Conservation (phyloP, 1,140 invertebrate genomes). For the Nilaparvata lugens region DNA sequence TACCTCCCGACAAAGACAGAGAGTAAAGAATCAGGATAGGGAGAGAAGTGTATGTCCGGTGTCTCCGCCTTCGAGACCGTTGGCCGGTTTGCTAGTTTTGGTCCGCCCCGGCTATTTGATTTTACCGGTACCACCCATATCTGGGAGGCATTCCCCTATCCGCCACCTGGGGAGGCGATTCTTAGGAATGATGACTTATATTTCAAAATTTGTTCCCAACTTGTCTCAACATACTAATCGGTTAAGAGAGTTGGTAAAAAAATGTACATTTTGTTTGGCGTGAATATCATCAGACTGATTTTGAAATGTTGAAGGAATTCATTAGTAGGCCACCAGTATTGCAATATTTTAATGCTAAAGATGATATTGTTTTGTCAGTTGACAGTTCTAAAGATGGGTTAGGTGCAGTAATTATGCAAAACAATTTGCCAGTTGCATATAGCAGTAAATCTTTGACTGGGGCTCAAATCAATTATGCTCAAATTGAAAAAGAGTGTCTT, state of each 20-base stretch:
- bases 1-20: too few species aligned
- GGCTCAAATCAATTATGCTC: not conserved
- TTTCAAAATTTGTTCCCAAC: not conserved
- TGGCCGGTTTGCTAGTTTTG: too few species aligned
- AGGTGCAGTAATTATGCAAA: not conserved
- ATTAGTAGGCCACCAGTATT: not conserved
- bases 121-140: too few species aligned
- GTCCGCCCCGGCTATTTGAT: too few species aligned
- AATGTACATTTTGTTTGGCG: not conserved
- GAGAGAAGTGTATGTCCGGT: too few species aligned
- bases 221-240: not conserved
- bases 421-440: not conserved
- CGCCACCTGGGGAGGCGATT: too few species aligned
- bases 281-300: not conserved
- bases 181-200: not conserved
- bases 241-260: not conserved
- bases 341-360: not conserved
- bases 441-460: not conserved
- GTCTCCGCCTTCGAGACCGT: too few species aligned
- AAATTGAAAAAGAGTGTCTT: not conserved
- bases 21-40: too few species aligned
- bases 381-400: not conserved
- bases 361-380: not conserved
- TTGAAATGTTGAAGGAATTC: not conserved
- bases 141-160: too few species aligned